These are phyloP conservation scores for Acronicta psi DNA, from an alignment of 2,888 invertebrate genomes.

Conservation along the genomic window DNA sequence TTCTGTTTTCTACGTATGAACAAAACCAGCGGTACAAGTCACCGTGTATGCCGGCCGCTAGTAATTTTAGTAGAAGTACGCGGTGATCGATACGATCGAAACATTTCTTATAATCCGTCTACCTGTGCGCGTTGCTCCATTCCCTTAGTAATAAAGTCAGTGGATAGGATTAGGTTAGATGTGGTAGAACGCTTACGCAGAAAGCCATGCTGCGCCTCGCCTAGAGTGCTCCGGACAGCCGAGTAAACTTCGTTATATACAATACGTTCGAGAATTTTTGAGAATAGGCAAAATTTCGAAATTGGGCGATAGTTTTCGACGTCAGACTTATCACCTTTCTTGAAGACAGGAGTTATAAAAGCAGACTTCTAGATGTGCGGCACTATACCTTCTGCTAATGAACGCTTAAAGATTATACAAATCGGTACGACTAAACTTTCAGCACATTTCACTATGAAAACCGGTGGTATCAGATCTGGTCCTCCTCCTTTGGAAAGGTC, in stretches of 20 bases:
- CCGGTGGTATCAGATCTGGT: neutral
- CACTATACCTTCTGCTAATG: neutral
- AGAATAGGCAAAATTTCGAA: slow-evolving; percentile 8
- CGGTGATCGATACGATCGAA: slow-evolving; percentile 10
- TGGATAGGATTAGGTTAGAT: slow-evolving; percentile 21
- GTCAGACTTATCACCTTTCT: too few relatives aligned
- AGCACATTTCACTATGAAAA: neutral
- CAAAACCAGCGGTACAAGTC: too few relatives aligned
- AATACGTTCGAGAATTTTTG: slow-evolving; percentile 38
- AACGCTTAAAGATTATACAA: neutral
- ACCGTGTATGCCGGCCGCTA: slow-evolving; percentile 8
- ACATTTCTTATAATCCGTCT: slow-evolving; percentile 17
- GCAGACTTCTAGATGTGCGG: neutral
- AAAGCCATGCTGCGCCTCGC: slow-evolving; percentile 45
- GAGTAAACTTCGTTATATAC: slow-evolving; percentile 31
- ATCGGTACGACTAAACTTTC: neutral
- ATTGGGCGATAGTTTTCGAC: too few relatives aligned
- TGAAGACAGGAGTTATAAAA: too few relatives aligned
- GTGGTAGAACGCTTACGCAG: slow-evolving; percentile 45
- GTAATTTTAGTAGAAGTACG: neutral
- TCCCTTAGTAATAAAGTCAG: slow-evolving; percentile 3
- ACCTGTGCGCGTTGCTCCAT: slow-evolving; percentile 5
- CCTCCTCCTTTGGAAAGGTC: neutral
- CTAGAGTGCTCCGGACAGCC: slow-evolving; percentile 14
- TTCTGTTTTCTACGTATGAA: too few relatives aligned